Percentiles rank a stretch among this genome's conserved stretches.
phyloP scores from a whole-genome alignment of 2,113 vertebrate genomes.

The Menura novaehollandiae region DNA sequence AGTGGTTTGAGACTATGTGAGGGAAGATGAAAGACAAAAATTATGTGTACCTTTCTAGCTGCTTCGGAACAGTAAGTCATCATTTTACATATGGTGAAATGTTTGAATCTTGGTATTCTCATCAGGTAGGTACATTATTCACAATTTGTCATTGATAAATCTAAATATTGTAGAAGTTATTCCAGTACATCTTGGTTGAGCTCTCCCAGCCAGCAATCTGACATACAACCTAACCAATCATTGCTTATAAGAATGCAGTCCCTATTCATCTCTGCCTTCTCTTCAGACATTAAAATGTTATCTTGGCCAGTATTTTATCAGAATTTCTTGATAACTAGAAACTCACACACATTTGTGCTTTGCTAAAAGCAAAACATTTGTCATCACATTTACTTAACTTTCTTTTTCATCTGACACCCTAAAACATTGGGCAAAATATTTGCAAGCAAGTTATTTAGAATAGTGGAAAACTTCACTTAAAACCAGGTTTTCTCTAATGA shows the following conservation, averaged over 20 bases:
- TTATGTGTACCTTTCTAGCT: background rate
- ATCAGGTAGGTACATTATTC: background rate
- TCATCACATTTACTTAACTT: background rate
- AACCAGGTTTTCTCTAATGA: background rate
- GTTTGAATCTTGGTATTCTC: background rate
- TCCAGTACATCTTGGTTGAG: background rate
- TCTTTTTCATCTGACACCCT: background rate
- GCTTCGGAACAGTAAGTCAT: background rate
- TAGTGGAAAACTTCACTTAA: background rate
- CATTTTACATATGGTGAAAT: background rate
- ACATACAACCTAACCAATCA: background rate
- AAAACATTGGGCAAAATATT: background rate
- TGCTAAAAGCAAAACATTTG: background rate
- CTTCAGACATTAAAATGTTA: background rate
- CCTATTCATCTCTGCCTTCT: background rate
- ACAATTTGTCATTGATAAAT: background rate
- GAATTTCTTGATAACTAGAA: background rate
- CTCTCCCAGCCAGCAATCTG: background rate
- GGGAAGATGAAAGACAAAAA: background rate
- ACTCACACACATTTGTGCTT: background rate
- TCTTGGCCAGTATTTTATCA: background rate
- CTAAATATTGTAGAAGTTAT: background rate
- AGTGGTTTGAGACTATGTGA: background rate
- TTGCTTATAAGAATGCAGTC: background rate
- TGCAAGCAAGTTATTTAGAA: background rate